Conservation (phyloP, 2,113 vertebrate genomes). For the Mirza zaza region DNA sequence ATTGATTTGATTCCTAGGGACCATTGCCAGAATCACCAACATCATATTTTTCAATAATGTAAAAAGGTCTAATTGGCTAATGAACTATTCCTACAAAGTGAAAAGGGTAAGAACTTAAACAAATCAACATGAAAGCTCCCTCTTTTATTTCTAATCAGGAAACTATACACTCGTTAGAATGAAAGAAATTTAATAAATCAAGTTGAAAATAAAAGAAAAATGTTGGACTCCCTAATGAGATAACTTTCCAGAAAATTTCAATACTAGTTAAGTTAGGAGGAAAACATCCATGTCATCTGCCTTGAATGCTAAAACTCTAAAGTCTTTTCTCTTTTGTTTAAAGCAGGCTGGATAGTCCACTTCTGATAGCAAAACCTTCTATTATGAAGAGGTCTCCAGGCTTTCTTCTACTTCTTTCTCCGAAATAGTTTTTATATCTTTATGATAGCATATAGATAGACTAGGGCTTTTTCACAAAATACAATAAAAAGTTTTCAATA, state of each 20-base stretch:
- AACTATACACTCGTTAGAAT: neutral
- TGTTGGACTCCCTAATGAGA: neutral
- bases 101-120: constrained; percentile 44
- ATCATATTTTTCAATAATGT: constrained; percentile 47
- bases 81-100: constrained; percentile 14
- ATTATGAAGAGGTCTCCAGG: neutral
- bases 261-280: neutral
- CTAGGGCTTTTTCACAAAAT: neutral
- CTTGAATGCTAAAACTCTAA: neutral
- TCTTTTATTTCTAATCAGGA: neutral
- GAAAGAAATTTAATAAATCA: constrained; percentile 15
- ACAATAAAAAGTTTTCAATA: neutral
- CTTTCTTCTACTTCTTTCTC: neutral
- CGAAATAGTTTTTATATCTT: neutral
- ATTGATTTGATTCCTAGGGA: constrained; percentile 51
- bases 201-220: neutral
- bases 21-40: neutral
- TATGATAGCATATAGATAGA: neutral
- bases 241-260: neutral
- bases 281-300: neutral
- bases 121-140: neutral
- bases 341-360: neutral
- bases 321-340: neutral
- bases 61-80: constrained; percentile 28
- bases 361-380: neutral